These are phyloP conservation scores for Eucera pruinosa DNA, from an alignment of 2,888 invertebrate species.

Conservation along the genomic window DNA sequence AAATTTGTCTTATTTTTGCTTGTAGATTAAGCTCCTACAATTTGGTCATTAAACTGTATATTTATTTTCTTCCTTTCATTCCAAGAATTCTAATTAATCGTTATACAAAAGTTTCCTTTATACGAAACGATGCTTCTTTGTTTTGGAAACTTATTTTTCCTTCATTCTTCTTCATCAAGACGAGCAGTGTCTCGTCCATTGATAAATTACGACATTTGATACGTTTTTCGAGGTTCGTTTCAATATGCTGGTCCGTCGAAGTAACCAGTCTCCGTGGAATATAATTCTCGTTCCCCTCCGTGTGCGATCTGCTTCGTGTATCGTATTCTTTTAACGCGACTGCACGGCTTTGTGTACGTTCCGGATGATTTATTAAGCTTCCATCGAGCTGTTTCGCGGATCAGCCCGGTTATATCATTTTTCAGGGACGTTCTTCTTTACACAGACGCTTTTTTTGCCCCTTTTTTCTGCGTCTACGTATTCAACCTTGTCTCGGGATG, in stretches of 20 bases:
- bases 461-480: background rate
- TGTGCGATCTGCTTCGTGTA: background rate
- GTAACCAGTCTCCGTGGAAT: slow-evolving; percentile 5
- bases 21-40: too few species aligned
- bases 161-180: too few species aligned
- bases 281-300: background rate
- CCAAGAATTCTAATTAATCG: too few species aligned
- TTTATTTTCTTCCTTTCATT: too few species aligned
- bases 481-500: background rate
- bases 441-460: background rate
- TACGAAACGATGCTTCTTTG: too few species aligned
- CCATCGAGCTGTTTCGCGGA: slow-evolving; percentile 14
- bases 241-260: slow-evolving; percentile 7
- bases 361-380: slow-evolving; percentile 42
- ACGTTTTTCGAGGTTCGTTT: background rate
- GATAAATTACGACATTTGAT: slow-evolving; percentile 2
- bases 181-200: background rate
- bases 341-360: background rate
- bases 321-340: slow-evolving; percentile 4
- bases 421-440: slow-evolving; percentile 22
- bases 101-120: too few species aligned
- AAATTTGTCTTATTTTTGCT: too few species aligned
- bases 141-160: too few species aligned
- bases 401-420: slow-evolving; percentile 25
- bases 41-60: too few species aligned